Evolutionary conservation across 1,140 invertebrate species (phyloP).

Genomic region (Temnothorax curvispinosus): DNA sequence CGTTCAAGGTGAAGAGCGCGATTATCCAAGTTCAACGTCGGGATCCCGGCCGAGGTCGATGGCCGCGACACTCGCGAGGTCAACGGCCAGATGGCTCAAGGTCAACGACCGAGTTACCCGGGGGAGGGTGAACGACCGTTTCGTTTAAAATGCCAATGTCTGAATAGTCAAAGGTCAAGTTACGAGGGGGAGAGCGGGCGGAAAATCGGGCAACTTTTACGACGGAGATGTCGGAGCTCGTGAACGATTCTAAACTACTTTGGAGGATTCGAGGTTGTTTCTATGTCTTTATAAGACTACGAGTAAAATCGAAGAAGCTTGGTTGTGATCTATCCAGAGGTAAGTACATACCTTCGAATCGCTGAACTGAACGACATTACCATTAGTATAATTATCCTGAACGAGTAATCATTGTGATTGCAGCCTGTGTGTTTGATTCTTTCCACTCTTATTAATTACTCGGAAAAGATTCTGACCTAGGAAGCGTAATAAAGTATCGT

Average conservation of each 20-base stretch:
- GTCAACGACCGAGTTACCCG: slow-evolving; percentile 58
- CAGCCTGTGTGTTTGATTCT: not conserved
- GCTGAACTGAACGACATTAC: not conserved
- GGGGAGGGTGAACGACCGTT: slow-evolving; percentile 59
- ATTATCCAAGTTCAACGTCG: slow-evolving; percentile 51
- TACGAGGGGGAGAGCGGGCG: not conserved
- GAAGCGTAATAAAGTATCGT: not conserved
- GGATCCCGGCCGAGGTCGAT: slow-evolving; percentile 23
- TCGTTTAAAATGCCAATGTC: slow-evolving; percentile 62
- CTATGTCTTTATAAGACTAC: not conserved
- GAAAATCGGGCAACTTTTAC: slow-evolving; percentile 32
- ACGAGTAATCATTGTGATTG: not conserved
- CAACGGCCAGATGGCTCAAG: slow-evolving; percentile 65
- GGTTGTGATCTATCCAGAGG: not conserved
- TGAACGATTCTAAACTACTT: slow-evolving; percentile 10
- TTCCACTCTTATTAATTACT: not conserved
- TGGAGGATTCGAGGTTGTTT: not conserved
- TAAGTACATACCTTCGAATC: not conserved
- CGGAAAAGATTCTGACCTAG: not conserved
- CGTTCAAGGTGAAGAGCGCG: slow-evolving; percentile 65
- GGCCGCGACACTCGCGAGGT: slow-evolving; percentile 49
- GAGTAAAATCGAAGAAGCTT: not conserved
- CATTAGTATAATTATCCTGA: not conserved
- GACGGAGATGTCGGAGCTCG: slow-evolving; percentile 9
- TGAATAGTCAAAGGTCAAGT: slow-evolving; percentile 68